A percentile compares a stretch with the other conserved stretches of the same genome.
Conservation (phyloP, 2,113 vertebrate species). For the Phylloscopus trochilus region DNA sequence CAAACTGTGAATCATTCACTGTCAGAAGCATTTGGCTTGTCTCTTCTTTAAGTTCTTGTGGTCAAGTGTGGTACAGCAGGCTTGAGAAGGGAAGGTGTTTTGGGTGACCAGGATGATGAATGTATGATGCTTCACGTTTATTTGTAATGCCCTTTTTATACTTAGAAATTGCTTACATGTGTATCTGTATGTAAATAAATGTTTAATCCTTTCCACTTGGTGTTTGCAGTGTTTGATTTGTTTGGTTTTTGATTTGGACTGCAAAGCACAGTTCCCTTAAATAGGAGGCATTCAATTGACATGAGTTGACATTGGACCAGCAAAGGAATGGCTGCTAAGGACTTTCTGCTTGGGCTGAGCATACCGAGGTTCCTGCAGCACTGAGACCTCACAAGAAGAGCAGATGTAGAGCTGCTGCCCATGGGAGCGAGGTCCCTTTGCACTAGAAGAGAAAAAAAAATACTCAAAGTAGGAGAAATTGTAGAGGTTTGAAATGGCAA, state of each 20-base stretch:
- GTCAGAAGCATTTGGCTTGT: slow-evolving; percentile 19
- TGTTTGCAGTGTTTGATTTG: not conserved
- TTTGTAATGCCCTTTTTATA: slow-evolving; percentile 68
- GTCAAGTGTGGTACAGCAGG: slow-evolving; percentile 53
- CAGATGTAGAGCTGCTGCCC: not conserved
- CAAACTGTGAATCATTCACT: slow-evolving; percentile 45
- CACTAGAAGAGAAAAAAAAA: not conserved
- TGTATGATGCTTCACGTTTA: slow-evolving; percentile 67
- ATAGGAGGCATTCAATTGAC: not conserved
- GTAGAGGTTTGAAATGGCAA: not conserved
- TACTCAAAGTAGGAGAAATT: not conserved
- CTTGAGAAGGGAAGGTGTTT: slow-evolving; percentile 67
- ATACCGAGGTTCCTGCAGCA: not conserved
- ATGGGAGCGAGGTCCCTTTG: not conserved
- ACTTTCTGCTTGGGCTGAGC: not conserved
- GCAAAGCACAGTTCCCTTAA: not conserved
- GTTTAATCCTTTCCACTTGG: slow-evolving; percentile 67
- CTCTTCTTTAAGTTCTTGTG: slow-evolving; percentile 51
- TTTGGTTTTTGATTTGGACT: not conserved
- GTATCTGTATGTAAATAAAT: slow-evolving; percentile 76
- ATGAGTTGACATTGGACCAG: not conserved
- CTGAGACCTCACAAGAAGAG: not conserved
- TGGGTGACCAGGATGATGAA: slow-evolving; percentile 65
- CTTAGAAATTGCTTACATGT: slow-evolving; percentile 67
- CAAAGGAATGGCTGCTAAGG: not conserved